phyloP scores from a whole-genome alignment of 1,140 invertebrate genomes.

The Drosophila albomicans region DNA sequence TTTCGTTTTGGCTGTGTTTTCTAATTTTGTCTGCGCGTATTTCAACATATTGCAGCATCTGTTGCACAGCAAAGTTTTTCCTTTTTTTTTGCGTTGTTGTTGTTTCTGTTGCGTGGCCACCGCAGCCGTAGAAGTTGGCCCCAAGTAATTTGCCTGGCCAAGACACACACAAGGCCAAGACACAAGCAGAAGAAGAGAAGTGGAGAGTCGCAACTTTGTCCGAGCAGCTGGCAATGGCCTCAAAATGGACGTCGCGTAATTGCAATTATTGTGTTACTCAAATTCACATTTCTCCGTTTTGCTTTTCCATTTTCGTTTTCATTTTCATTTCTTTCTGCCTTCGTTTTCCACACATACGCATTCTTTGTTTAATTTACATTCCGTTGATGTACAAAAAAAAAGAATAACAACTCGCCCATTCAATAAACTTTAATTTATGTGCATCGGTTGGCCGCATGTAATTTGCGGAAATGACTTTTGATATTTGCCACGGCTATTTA shows the following conservation, averaged over 20 bases:
- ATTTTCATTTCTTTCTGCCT: neutral
- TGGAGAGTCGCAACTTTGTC: constrained; percentile 18
- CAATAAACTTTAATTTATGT: constrained; percentile 74
- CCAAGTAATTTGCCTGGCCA: constrained; percentile 44
- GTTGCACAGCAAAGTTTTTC: constrained; percentile 62
- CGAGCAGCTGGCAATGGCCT: constrained; percentile 39
- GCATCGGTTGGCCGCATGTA: constrained; percentile 51
- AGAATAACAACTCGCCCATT: constrained; percentile 30
- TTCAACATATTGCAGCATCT: constrained; percentile 75
- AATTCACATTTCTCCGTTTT: constrained; percentile 56
- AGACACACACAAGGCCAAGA: constrained; percentile 3
- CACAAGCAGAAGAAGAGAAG: neutral
- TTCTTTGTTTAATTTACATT: constrained; percentile 48
- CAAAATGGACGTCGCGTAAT: constrained; percentile 62
- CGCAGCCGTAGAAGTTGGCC: constrained; percentile 40
- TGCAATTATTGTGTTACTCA: constrained; percentile 76
- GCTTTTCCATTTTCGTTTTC: neutral
- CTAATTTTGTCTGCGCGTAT: constrained; percentile 63
- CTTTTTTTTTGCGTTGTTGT: constrained; percentile 12
- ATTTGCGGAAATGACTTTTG: constrained; percentile 79
- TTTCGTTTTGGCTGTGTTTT: constrained; percentile 46
- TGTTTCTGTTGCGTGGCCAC: constrained; percentile 10
- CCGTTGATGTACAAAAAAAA: constrained; percentile 10
- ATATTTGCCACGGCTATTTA: constrained; percentile 41
- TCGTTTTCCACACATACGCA: neutral